Conservation (phyloP, 2,888 invertebrate species). For the Aricia artaxerxes region DNA sequence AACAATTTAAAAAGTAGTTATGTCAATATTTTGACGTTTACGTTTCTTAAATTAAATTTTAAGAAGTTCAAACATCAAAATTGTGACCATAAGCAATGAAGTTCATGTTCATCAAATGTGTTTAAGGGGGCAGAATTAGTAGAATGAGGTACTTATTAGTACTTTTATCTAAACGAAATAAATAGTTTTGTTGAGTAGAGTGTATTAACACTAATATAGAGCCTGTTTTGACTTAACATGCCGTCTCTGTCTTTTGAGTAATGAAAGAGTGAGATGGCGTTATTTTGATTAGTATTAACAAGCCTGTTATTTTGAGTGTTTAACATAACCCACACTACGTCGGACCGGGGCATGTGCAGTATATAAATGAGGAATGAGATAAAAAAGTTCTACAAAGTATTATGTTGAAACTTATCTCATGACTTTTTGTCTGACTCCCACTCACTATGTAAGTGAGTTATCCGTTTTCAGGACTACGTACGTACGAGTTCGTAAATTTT, state of each 20-base stretch:
- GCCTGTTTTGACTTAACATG: neutral
- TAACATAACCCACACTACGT: conserved; percentile 7
- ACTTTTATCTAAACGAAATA: too few species aligned
- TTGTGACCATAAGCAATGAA: too few species aligned
- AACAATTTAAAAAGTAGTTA: too few species aligned
- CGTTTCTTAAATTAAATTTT: too few species aligned
- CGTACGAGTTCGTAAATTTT: neutral
- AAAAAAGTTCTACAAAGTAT: neutral
- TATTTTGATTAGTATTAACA: neutral
- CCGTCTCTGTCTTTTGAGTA: neutral
- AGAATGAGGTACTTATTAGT: too few species aligned
- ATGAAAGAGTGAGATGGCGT: neutral
- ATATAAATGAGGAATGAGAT: neutral
- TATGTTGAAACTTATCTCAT: neutral
- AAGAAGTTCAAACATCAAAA: too few species aligned
- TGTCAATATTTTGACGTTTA: too few species aligned
- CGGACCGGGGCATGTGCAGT: neutral
- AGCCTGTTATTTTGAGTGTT: conserved; percentile 21
- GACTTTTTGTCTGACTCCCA: neutral
- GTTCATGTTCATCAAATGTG: too few species aligned
- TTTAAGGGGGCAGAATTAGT: too few species aligned
- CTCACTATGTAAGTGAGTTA: too few species aligned
- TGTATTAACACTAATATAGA: conserved; percentile 17
- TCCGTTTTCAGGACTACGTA: too few species aligned
- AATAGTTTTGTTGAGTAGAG: neutral